Conservation (phyloP, 1,140 invertebrate genomes). For the Drosophila nikananu region DNA sequence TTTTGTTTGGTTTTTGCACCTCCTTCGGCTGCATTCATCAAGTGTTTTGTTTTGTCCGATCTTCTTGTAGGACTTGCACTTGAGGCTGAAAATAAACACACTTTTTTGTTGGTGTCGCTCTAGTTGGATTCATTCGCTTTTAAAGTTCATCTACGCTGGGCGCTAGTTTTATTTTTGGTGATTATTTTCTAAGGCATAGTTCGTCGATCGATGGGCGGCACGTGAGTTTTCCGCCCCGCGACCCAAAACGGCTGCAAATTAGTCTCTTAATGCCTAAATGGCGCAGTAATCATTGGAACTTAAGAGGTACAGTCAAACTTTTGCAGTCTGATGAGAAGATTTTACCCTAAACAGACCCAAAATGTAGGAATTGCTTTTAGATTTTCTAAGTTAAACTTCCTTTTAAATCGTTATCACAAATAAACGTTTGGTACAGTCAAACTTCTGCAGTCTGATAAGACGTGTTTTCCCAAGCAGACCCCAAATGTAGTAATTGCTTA, state of each 20-base stretch:
- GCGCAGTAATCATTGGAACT: slow-evolving; percentile 34
- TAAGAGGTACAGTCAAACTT: slow-evolving; percentile 7
- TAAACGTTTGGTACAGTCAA: background rate
- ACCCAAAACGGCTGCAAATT: slow-evolving; percentile 38
- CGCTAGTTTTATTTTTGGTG: slow-evolving; percentile 26
- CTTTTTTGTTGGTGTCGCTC: slow-evolving; percentile 26
- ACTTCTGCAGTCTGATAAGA: background rate
- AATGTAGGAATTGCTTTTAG: background rate
- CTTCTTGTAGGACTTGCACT: slow-evolving; percentile 62
- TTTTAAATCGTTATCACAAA: too few species aligned
- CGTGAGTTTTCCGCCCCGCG: slow-evolving; percentile 23
- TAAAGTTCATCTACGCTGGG: slow-evolving; percentile 53
- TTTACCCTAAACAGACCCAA: background rate
- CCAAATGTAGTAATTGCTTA: background rate
- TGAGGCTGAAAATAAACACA: slow-evolving; percentile 68
- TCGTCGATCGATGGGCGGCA: slow-evolving; percentile 33
- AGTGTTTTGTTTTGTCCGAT: slow-evolving; percentile 63
- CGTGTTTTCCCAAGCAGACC: background rate
- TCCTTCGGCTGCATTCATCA: slow-evolving; percentile 52
- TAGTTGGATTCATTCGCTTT: slow-evolving; percentile 12
- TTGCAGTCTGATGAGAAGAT: background rate
- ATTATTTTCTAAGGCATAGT: slow-evolving; percentile 20
- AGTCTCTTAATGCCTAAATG: slow-evolving; percentile 48
- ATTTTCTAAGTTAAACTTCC: background rate
- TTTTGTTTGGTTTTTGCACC: slow-evolving; percentile 38